Conservation (phyloP, 2,113 vertebrate genomes). For the Sander lucioperca region DNA sequence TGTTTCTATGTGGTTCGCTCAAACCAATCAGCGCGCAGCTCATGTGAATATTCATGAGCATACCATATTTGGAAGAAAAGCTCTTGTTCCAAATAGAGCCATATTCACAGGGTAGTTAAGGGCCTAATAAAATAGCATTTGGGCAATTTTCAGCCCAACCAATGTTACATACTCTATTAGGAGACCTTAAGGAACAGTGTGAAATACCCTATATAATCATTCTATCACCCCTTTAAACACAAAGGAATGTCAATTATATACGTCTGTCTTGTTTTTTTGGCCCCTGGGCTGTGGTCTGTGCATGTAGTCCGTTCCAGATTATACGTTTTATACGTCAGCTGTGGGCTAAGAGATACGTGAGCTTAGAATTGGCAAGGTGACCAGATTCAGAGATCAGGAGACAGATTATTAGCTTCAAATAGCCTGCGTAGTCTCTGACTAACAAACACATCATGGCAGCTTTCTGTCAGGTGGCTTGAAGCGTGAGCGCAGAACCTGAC, state of each 20-base stretch:
- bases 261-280: neutral
- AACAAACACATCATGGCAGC: conserved; percentile 1
- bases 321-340: conserved; percentile 25
- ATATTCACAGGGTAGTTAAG: too few relatives aligned
- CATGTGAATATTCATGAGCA: too few relatives aligned
- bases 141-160: too few relatives aligned
- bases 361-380: conserved; percentile 53
- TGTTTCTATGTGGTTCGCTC: too few relatives aligned
- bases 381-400: conserved; percentile 58
- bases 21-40: too few relatives aligned
- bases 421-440: conserved; percentile 26
- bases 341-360: conserved; percentile 45
- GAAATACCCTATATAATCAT: too few relatives aligned
- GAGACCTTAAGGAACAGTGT: too few relatives aligned
- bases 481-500: conserved; percentile 40
- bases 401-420: conserved; percentile 76
- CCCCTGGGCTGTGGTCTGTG: neutral
- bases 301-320: conserved; percentile 25
- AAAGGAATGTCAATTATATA: conserved; percentile 1
- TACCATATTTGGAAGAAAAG: too few relatives aligned
- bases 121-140: too few relatives aligned
- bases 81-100: too few relatives aligned
- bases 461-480: conserved; percentile 65
- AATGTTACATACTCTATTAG: too few relatives aligned
- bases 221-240: too few relatives aligned